Percentiles rank a stretch among this genome's conserved stretches.
Evolutionary conservation across 92 coral and sea anemone genomes (phyloP).

Genomic region (Zoanthus gigantus): DNA sequence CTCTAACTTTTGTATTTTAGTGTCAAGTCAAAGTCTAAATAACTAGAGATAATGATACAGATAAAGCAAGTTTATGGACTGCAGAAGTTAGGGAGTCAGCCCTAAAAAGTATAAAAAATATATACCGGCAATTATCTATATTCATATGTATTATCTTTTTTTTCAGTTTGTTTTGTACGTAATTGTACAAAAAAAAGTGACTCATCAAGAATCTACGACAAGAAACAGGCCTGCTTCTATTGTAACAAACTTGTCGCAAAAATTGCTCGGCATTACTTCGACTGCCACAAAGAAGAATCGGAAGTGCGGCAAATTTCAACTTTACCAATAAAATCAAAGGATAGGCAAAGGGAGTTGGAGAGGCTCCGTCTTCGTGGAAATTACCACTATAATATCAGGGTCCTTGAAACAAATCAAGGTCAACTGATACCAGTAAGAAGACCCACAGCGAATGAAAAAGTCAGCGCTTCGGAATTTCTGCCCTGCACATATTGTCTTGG

Average conservation of each 20-base stretch:
- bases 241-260: neutral
- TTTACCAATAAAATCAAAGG: neutral
- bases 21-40: neutral
- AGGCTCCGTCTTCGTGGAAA: constrained; percentile 23
- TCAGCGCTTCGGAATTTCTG: neutral
- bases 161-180: neutral
- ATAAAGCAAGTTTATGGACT: neutral
- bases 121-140: neutral
- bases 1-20: neutral
- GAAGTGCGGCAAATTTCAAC: constrained; percentile 16
- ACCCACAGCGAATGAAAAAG: neutral
- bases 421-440: neutral
- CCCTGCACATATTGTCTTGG: neutral
- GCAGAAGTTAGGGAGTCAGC: neutral
- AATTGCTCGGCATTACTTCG: neutral
- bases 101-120: neutral
- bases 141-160: neutral
- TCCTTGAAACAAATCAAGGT: constrained; percentile 7
- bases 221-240: constrained; percentile 32
- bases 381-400: constrained; percentile 40
- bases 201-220: constrained; percentile 4
- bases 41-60: neutral
- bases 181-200: neutral
- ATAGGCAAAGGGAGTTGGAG: constrained; percentile 5
- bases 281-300: constrained; percentile 12